phyloP scores from a whole-genome alignment of 92 coral and sea anemone species.

The Isaurus tuberculatus region DNA sequence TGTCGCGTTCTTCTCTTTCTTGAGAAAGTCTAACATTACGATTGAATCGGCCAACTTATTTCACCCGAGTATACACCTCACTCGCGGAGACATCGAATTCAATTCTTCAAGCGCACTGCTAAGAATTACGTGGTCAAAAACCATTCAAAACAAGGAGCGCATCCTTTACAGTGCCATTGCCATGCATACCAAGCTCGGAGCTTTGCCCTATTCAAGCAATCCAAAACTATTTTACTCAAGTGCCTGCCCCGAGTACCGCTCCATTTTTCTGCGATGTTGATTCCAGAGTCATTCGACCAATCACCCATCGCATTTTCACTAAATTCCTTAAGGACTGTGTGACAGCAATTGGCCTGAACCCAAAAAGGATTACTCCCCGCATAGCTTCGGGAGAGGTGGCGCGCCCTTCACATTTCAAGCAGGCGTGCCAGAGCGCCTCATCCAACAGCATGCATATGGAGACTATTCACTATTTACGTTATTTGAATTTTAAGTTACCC shows the following conservation, averaged over 20 bases:
- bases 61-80: slow-evolving; percentile 41
- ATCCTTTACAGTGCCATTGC: slow-evolving; percentile 26
- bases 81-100: slow-evolving; percentile 35
- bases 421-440: too few relatives aligned
- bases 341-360: too few relatives aligned
- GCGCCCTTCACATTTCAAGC: too few relatives aligned
- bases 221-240: slow-evolving; percentile 36
- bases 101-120: slow-evolving; percentile 19
- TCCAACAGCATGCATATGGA: too few relatives aligned
- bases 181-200: slow-evolving; percentile 32
- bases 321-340: too few relatives aligned
- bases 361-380: too few relatives aligned
- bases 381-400: too few relatives aligned
- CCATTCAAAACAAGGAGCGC: slow-evolving; percentile 38
- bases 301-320: too few relatives aligned
- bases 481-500: too few relatives aligned
- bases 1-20: slow-evolving; percentile 56
- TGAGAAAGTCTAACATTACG: slow-evolving; percentile 44
- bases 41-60: slow-evolving; percentile 7
- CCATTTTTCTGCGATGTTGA: slow-evolving; percentile 24
- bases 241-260: slow-evolving; percentile 1
- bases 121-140: slow-evolving; percentile 38
- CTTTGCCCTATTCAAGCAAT: slow-evolving; percentile 47
- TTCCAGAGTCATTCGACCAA: neutral
- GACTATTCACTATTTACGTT: too few relatives aligned